Conservation (phyloP, 2,113 vertebrate species). For the Craseonycteris thonglongyai region DNA sequence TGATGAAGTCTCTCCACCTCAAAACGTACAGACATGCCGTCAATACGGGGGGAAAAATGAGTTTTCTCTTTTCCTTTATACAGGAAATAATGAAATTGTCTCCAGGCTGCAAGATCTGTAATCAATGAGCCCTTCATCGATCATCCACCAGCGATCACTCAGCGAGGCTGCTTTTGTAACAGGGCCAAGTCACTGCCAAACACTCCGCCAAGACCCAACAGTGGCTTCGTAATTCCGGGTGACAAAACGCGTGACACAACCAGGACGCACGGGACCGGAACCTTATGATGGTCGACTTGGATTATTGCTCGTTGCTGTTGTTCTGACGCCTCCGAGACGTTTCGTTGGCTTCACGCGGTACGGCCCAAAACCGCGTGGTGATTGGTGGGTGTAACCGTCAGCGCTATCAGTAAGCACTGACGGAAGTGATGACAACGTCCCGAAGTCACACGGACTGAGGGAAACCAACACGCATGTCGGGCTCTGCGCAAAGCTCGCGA, state of each 20-base stretch:
- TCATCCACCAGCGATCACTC: not conserved
- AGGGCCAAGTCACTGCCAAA: not conserved
- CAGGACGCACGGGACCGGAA: too few species aligned
- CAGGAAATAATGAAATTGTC: not conserved
- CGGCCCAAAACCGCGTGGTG: too few species aligned
- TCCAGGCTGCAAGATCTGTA: not conserved
- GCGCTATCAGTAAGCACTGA: not conserved
- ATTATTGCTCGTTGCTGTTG: accelerated
- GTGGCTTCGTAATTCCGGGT: not conserved
- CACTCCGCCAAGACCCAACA: not conserved
- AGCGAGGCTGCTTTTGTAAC: accelerated
- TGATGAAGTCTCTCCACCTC: not conserved
- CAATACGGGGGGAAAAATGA: too few species aligned
- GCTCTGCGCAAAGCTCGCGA: accelerated
- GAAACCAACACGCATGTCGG: too few species aligned
- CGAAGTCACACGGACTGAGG: not conserved
- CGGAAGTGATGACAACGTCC: not conserved
- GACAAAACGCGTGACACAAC: accelerated
- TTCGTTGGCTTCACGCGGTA: not conserved
- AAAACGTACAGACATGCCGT: not conserved
- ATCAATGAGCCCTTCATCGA: accelerated
- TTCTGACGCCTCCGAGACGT: not conserved
- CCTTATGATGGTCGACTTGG: not conserved
- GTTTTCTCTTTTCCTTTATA: not conserved
- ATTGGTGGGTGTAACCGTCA: too few species aligned